phyloP scores from a whole-genome alignment of 2,888 invertebrate genomes.

The Sericinus montela region DNA sequence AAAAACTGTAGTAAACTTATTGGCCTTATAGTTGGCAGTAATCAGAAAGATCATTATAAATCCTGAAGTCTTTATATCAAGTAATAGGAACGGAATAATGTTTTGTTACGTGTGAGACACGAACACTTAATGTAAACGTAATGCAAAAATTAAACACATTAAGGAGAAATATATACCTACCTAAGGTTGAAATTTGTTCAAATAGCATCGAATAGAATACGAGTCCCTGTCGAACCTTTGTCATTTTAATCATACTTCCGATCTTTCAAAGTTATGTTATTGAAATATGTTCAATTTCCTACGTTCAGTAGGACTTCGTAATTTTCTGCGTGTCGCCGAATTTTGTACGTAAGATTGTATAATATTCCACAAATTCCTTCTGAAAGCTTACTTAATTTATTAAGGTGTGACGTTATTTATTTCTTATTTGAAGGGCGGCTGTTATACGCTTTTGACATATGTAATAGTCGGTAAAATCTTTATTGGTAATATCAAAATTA shows the following conservation, averaged over 20 bases:
- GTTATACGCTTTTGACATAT: neutral
- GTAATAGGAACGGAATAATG: conserved; percentile 35
- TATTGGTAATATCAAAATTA: neutral
- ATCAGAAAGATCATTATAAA: no score
- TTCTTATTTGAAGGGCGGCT: neutral
- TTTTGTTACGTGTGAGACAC: conserved; percentile 42
- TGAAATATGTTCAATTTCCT: conserved; percentile 79
- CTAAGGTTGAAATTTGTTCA: conserved; percentile 54
- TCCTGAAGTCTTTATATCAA: neutral
- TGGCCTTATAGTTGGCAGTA: no score
- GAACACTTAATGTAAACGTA: conserved; percentile 42
- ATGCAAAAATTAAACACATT: conserved; percentile 37
- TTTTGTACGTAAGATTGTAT: conserved; percentile 20
- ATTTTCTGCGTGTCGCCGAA: conserved; percentile 45
- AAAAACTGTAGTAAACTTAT: no score
- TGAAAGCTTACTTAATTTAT: conserved; percentile 12
- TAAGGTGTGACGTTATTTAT: conserved; percentile 9
- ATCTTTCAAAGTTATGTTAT: conserved; percentile 77
- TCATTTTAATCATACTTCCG: conserved; percentile 76
- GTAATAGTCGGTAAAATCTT: neutral
- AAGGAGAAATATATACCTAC: conserved; percentile 36
- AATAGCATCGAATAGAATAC: conserved; percentile 35
- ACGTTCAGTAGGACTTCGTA: conserved; percentile 53
- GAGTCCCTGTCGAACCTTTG: conserved; percentile 74
- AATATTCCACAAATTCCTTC: conserved; percentile 4